Conservation (phyloP, 2,797 vertebrate genomes). For the Sciaenops ocellatus region DNA sequence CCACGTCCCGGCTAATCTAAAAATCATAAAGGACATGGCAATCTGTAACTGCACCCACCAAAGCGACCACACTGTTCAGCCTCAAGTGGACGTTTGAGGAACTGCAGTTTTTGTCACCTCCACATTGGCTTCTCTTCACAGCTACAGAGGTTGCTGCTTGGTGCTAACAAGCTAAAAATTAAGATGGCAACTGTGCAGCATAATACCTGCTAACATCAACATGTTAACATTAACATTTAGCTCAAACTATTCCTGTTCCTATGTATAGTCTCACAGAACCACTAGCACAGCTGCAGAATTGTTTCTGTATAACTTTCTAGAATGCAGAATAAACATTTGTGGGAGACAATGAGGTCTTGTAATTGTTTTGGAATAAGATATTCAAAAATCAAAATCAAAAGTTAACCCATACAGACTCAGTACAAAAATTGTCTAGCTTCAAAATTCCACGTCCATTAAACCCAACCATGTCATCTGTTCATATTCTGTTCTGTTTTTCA, state of each 20-base stretch:
- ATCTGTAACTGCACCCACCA: no score
- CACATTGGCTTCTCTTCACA: no score
- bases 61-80: no score
- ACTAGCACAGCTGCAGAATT: not conserved
- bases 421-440: conserved; percentile 6
- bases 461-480: not conserved
- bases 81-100: no score
- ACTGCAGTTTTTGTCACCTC: no score
- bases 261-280: not conserved
- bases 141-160: no score
- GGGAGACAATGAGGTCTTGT: not conserved
- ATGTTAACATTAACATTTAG: not conserved
- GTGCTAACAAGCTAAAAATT: not conserved
- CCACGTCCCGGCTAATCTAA: no score
- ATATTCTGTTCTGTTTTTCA: not conserved
- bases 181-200: not conserved
- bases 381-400: not conserved
- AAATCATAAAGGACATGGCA: no score
- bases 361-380: not conserved
- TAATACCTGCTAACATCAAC: not conserved
- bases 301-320: not conserved
- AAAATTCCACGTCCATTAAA: not conserved
- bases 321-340: not conserved
- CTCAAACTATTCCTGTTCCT: not conserved
- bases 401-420: not conserved